Conservation (phyloP, 2,888 invertebrate genomes). For the Atrina japonica region DNA sequence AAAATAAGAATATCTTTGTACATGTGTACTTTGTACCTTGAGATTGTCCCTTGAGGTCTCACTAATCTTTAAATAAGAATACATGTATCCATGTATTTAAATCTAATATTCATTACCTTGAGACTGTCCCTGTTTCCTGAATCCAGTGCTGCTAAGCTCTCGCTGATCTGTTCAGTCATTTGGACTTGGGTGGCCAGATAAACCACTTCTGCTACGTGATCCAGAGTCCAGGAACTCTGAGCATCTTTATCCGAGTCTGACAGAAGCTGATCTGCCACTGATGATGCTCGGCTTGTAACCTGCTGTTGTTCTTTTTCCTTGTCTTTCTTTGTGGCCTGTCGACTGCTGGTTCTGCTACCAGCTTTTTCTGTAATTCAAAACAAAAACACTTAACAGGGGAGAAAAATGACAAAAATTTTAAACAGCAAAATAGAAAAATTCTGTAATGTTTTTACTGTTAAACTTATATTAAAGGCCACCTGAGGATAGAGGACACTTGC, state of each 20-base stretch:
- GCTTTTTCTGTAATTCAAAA: conserved; percentile 33
- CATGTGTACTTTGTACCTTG: too few species aligned
- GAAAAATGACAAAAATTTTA: too few species aligned
- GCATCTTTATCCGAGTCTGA: conserved; percentile 48
- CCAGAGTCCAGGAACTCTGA: conserved; percentile 73
- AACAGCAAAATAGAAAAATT: not conserved
- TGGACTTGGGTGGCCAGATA: conserved; percentile 76
- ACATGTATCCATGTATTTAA: too few species aligned
- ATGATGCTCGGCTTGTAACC: conserved; percentile 49
- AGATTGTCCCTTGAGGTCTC: too few species aligned
- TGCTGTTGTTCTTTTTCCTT: conserved; percentile 24
- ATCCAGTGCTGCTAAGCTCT: conserved; percentile 66
- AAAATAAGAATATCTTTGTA: too few species aligned
- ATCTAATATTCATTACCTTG: too few species aligned
- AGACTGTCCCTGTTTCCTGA: conserved; percentile 70
- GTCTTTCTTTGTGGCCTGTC: conserved; percentile 36
- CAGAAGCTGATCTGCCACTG: conserved; percentile 59
- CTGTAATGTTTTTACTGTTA: too few species aligned
- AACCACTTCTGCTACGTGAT: conserved; percentile 77
- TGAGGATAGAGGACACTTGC: too few species aligned
- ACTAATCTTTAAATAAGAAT: too few species aligned
- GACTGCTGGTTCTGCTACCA: conserved; percentile 51
- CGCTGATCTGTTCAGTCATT: conserved; percentile 70
- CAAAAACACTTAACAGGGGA: too few species aligned
- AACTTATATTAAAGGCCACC: too few species aligned